Percentiles rank a stretch among this genome's conserved stretches.
Evolutionary conservation across 2,113 vertebrate species (phyloP).

Genomic region (Pseudopodoces humilis): DNA sequence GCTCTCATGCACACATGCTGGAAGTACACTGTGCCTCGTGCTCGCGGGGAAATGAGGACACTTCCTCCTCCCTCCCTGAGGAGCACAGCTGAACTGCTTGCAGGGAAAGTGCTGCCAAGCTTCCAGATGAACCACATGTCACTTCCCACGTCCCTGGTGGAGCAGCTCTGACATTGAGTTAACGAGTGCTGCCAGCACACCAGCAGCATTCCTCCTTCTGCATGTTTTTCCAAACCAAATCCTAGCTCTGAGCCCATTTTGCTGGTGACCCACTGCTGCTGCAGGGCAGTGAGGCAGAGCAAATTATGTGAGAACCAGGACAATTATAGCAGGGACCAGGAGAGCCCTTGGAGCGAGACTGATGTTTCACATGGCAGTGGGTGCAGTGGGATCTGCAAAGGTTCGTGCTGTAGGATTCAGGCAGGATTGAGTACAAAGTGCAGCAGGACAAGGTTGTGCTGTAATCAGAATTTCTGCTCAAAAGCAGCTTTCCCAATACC

Average conservation of each 20-base stretch:
- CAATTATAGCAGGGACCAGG: background rate
- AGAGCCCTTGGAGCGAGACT: background rate
- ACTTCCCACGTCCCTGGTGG: slow-evolving; percentile 39
- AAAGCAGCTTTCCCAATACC: background rate
- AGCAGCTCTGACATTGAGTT: background rate
- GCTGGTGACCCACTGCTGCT: background rate
- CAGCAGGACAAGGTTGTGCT: background rate
- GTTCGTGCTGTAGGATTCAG: accelerated
- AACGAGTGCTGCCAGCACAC: background rate
- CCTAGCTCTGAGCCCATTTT: background rate
- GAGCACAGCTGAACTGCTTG: slow-evolving; percentile 21
- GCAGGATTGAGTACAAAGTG: background rate
- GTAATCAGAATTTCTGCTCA: background rate
- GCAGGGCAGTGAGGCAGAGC: background rate
- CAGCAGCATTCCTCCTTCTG: background rate
- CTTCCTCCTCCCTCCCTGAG: slow-evolving; percentile 37
- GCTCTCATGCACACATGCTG: background rate
- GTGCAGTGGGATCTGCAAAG: background rate
- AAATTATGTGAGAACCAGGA: background rate
- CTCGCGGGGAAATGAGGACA: slow-evolving; percentile 26
- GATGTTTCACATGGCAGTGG: background rate
- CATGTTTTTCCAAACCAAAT: background rate
- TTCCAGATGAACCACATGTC: slow-evolving; percentile 29
- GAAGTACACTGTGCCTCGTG: background rate
- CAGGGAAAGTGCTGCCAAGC: slow-evolving; percentile 29